These are phyloP conservation scores for Pyrgus malvae DNA, from an alignment of 2,888 invertebrate genomes.

Conservation along the genomic window DNA sequence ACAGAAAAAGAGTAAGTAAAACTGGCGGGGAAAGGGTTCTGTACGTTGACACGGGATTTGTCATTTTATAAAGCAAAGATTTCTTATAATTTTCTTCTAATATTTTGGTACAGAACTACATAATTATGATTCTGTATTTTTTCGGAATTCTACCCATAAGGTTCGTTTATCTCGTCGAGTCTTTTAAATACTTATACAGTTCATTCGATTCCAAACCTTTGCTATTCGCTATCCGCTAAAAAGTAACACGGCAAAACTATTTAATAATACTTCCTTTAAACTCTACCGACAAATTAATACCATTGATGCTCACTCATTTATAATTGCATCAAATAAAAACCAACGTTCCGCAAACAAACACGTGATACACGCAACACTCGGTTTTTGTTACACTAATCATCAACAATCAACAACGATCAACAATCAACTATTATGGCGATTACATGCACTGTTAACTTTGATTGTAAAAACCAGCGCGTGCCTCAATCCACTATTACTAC, in stretches of 20 bases:
- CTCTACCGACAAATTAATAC: background rate
- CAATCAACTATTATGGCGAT: slow-evolving; percentile 5
- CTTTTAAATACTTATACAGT: too few relatives aligned
- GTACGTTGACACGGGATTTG: too few relatives aligned
- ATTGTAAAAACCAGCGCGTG: slow-evolving; percentile 21
- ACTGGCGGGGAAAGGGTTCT: too few relatives aligned
- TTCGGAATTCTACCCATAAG: too few relatives aligned
- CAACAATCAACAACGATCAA: slow-evolving; percentile 2
- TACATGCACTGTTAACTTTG: slow-evolving; percentile 22
- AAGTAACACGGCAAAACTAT: background rate
- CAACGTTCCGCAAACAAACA: slow-evolving; percentile 1
- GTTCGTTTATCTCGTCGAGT: too few relatives aligned
- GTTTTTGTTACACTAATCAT: slow-evolving; percentile 7
- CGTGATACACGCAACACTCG: slow-evolving; percentile 2
- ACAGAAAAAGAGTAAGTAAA: too few relatives aligned
- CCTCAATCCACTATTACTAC: slow-evolving; percentile 9
- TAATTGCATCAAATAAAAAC: background rate
- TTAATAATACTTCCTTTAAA: background rate
- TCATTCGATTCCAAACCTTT: too few relatives aligned
- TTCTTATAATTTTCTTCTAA: too few relatives aligned
- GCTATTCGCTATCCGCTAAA: background rate
- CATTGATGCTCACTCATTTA: slow-evolving; percentile 2
- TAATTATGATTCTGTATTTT: too few relatives aligned
- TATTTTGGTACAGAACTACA: too few relatives aligned
- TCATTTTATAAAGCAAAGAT: too few relatives aligned